Base-by-base conservation (phyloP, 2,888 invertebrate species). In the Tinea trinotella region DNA sequence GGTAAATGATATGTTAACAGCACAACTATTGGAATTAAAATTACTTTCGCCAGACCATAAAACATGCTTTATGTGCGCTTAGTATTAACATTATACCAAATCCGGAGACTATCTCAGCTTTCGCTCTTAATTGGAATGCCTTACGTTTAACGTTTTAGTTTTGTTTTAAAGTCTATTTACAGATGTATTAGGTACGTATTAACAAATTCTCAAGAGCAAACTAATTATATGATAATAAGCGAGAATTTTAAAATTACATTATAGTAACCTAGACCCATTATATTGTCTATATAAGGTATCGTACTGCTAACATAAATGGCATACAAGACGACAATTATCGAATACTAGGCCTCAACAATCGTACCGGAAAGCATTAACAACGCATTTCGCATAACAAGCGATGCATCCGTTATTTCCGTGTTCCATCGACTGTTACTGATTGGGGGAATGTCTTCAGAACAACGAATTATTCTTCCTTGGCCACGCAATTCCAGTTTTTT, bases 331-430 rank as follows among this genome's bases (percentile, higher is more conserved):
- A 67, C 68, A 76, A 76, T 78, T 76, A 79, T 64, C 68, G 63
- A 68, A 69, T 67, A 68, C 66, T 67, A 69, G 64, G 63, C 66
- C 65, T 70, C 65, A 62, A 67, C 69, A 70, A 70, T 59, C 66
- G 65, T 66, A 74, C 69, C 79, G 83, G 83, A 83, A 81, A 73
- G 68, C 65, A 69, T 67, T 67, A 22, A 36, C 36, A 53, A 50
- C 50, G 50, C 50, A 50, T 24, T 50, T 24, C 50, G 50, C 20
- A 50, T 50, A 50, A 24, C 24, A 50, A 50, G 50, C 50, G 50
- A 50, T 13, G 12, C 73, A 77, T 77, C 82, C 79, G 79, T 71
- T 77, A 74, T 68, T 76, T 79, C 76, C 77, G 71, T 50, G 24
- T 24, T 50, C 50, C 13, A 24, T 40, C 46, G 7, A 46, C 46